These are phyloP conservation scores for Catharus minimus DNA, from an alignment of 2,113 vertebrate genomes.

Conservation along the genomic window DNA sequence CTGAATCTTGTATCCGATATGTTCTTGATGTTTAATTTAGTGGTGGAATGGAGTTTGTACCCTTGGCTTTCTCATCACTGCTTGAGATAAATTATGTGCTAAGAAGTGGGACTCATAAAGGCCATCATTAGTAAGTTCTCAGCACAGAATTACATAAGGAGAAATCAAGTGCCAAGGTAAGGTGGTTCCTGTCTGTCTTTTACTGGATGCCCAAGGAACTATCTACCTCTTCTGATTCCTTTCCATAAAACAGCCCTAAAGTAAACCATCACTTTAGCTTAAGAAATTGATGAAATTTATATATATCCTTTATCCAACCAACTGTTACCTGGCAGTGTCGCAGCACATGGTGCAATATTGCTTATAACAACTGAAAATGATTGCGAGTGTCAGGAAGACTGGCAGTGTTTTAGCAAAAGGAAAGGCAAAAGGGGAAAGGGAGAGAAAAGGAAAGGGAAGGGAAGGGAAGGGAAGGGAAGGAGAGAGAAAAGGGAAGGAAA, in stretches of 20 bases:
- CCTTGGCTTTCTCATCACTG: background rate
- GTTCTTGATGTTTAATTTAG: background rate
- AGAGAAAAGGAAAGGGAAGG: background rate
- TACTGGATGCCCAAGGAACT: background rate
- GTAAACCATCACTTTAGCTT: background rate
- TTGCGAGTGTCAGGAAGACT: background rate
- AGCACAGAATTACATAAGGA: background rate
- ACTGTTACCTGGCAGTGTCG: background rate
- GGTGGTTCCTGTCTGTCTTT: background rate
- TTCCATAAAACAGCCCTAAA: background rate
- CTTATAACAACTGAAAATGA: background rate
- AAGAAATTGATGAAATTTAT: background rate
- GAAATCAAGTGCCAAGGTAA: background rate
- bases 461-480: background rate
- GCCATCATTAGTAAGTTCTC: background rate
- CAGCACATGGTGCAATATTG: background rate
- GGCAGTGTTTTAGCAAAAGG: background rate
- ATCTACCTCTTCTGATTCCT: background rate
- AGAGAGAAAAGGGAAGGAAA: too few species aligned
- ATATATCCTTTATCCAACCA: background rate
- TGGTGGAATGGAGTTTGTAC: background rate
- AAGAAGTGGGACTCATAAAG: background rate
- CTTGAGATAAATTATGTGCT: background rate
- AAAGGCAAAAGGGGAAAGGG: background rate
- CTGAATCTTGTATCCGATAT: background rate